Evolutionary conservation across 2,888 invertebrate species (phyloP).

Genomic region (Microchrysa polita): DNA sequence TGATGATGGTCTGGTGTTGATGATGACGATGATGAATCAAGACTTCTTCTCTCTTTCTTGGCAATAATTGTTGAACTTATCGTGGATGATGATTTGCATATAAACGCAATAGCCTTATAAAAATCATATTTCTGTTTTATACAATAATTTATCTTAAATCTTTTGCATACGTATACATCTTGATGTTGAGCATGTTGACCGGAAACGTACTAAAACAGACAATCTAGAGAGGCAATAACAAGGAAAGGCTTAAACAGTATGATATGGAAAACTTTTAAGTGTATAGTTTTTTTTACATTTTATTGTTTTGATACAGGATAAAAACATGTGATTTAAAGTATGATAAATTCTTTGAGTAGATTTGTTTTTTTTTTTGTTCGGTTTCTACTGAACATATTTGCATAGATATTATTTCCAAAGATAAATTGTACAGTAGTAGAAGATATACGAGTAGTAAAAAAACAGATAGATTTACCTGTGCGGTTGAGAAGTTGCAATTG

Average conservation of each 20-base stretch:
- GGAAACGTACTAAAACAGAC: slow-evolving; percentile 10
- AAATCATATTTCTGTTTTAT: slow-evolving; percentile 18
- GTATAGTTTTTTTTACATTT: neutral
- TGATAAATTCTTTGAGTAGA: neutral
- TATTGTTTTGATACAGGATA: neutral
- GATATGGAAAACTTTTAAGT: slow-evolving; percentile 11
- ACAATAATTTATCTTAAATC: slow-evolving; percentile 11
- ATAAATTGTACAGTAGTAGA: slow-evolving; percentile 19
- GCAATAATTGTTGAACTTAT: slow-evolving; percentile 31
- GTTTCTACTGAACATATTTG: slow-evolving; percentile 24
- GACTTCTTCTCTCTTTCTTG: slow-evolving; percentile 15
- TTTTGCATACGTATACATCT: slow-evolving; percentile 20
- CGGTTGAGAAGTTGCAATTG: slow-evolving; percentile 24
- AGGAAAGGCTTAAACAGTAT: neutral
- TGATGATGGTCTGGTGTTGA: slow-evolving; percentile 12
- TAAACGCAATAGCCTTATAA: slow-evolving; percentile 37
- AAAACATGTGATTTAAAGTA: neutral
- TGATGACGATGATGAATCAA: slow-evolving; percentile 26
- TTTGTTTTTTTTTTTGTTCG: slow-evolving; percentile 21
- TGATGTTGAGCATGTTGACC: slow-evolving; percentile 12
- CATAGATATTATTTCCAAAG: slow-evolving; percentile 28
- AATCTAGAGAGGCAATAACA: neutral
- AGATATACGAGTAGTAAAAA: too few relatives aligned
- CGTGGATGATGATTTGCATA: slow-evolving; percentile 39
- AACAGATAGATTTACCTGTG: neutral